Conservation (phyloP, 2,888 invertebrate genomes). For the Carterocephalus palaemon region DNA sequence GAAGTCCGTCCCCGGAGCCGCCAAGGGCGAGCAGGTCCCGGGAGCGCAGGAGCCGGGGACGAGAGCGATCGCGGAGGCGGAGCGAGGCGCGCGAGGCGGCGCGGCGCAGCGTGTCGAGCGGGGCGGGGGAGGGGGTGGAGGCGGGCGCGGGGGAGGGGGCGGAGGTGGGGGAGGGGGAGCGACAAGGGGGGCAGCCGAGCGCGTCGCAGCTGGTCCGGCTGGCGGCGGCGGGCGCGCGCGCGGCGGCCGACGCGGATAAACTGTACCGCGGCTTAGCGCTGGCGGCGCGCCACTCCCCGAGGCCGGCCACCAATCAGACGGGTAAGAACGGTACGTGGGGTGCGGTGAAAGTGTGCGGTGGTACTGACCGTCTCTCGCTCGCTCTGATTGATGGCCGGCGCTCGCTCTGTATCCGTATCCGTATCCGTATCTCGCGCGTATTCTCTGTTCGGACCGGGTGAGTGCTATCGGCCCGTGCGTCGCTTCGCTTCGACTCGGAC, state of each 20-base stretch:
- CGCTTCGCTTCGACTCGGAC: constrained; percentile 41
- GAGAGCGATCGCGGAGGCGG: neutral
- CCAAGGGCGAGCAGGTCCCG: constrained; percentile 31
- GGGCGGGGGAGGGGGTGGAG: constrained; percentile 20
- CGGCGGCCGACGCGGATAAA: constrained; percentile 75
- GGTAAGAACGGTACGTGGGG: constrained; percentile 70
- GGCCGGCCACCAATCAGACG: constrained; percentile 77
- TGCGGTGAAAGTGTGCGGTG: constrained; percentile 71
- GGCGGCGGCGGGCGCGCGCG: constrained; percentile 45
- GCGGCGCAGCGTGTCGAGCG: neutral
- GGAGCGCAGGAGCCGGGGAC: constrained; percentile 8
- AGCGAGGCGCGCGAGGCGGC: constrained; percentile 7
- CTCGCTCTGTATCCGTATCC: constrained; percentile 35
- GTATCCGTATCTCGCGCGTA: constrained; percentile 35
- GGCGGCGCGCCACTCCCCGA: constrained; percentile 62
- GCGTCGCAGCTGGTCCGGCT: constrained; percentile 53
- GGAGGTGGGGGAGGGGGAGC: constrained; percentile 43
- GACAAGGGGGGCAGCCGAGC: constrained; percentile 31
- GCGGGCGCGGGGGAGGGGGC: constrained; percentile 51
- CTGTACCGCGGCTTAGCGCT: constrained; percentile 54
- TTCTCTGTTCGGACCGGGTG: constrained; percentile 52
- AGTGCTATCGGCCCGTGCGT: constrained; percentile 47
- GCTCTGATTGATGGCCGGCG: constrained; percentile 49
- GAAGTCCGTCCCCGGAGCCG: constrained; percentile 72
- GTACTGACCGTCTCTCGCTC: constrained; percentile 46